Conservation (phyloP, 2,797 vertebrate genomes). For the Etheostoma perlongum region DNA sequence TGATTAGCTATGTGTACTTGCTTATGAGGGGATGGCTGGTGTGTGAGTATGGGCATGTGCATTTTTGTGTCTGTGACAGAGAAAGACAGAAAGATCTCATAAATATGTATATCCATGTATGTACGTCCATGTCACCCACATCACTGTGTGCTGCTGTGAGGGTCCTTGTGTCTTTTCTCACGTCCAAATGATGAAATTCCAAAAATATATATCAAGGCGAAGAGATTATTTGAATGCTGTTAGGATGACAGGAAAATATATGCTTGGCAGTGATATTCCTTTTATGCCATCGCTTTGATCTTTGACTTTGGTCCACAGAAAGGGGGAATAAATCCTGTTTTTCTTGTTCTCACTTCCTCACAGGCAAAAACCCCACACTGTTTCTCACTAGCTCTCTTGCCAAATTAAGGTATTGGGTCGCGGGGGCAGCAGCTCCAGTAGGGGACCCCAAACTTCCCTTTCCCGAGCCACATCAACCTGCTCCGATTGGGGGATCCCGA, state of each 20-base stretch:
- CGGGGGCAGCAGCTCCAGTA: too few relatives aligned
- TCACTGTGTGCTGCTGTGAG: conserved; percentile 17
- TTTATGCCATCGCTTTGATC: conserved; percentile 68
- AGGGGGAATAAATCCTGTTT: conserved; percentile 7
- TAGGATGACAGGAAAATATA: conserved; percentile 64
- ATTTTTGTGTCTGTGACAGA: not conserved
- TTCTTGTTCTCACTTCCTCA: conserved; percentile 51
- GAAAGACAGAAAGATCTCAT: conserved; percentile 21
- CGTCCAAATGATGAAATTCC: conserved; percentile 47
- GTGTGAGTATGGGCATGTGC: not conserved
- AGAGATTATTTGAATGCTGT: conserved; percentile 55
- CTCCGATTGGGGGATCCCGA: too few relatives aligned
- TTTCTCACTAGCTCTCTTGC: conserved; percentile 32
- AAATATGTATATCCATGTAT: conserved; percentile 22
- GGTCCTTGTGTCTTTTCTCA: conserved; percentile 22
- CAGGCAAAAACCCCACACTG: conserved; percentile 34
- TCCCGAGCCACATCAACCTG: too few relatives aligned
- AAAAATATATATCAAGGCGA: conserved; percentile 48
- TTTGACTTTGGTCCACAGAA: conserved; percentile 40
- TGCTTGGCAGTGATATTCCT: conserved; percentile 62
- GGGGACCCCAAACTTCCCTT: too few relatives aligned
- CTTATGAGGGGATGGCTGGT: conserved; percentile 4
- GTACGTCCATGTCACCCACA: conserved; percentile 1
- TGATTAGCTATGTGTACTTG: conserved; percentile 33
- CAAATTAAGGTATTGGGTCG: not conserved